Evolutionary conservation across 1,140 invertebrate species (phyloP).

Genomic region (Microplitis demolitor): DNA sequence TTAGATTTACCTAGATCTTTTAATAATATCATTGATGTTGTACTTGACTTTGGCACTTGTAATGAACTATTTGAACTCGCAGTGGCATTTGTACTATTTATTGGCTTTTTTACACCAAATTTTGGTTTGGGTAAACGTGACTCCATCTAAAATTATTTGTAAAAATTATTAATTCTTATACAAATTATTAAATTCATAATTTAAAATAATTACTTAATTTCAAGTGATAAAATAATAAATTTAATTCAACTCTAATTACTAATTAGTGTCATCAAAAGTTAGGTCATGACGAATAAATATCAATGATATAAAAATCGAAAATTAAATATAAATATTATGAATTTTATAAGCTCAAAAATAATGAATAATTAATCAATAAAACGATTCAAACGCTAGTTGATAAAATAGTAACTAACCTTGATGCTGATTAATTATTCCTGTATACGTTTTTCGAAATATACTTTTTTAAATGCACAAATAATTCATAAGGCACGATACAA

Average conservation of each 20-base stretch:
- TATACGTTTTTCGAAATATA: too few relatives aligned
- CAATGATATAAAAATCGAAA: too few relatives aligned
- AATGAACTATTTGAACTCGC: slow-evolving; percentile 14
- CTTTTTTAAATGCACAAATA: too few relatives aligned
- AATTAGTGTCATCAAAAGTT: too few relatives aligned
- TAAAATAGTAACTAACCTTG: background rate
- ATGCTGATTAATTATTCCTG: background rate
- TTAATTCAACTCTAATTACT: too few relatives aligned
- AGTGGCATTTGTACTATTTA: background rate
- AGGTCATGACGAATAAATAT: too few relatives aligned
- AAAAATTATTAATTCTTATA: background rate
- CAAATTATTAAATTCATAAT: too few relatives aligned
- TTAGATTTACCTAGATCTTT: slow-evolving; percentile 14
- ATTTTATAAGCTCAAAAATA: background rate
- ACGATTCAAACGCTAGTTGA: background rate
- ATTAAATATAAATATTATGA: background rate
- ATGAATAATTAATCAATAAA: background rate
- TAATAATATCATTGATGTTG: background rate
- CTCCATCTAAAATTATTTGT: slow-evolving; percentile 43
- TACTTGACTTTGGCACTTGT: background rate
- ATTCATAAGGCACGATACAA: too few relatives aligned
- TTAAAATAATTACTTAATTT: too few relatives aligned
- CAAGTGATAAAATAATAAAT: background rate
- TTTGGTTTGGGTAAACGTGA: slow-evolving; percentile 48
- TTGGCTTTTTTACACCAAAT: slow-evolving; percentile 26